Evolutionary conservation across 2,888 invertebrate species (phyloP).

Genomic region (Hetaerina titia): DNA sequence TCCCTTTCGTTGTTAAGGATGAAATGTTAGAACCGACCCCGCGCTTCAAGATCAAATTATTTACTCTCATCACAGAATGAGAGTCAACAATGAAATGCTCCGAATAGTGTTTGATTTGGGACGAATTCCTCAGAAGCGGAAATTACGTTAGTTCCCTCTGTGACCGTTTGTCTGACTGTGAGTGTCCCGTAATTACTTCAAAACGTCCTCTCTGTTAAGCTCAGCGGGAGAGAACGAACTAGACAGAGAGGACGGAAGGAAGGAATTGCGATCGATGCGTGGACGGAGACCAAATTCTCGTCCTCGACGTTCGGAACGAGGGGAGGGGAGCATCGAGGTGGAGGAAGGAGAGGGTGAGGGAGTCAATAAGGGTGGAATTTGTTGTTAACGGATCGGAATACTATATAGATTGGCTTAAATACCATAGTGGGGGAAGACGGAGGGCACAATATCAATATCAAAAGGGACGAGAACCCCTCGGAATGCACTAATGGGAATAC

Average conservation of each 20-base stretch:
- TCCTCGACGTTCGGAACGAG: not conserved
- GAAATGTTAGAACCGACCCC: no score
- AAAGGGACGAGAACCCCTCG: not conserved
- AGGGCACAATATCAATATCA: not conserved
- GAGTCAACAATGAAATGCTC: not conserved
- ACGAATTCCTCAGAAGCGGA: not conserved
- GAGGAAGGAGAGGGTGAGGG: not conserved
- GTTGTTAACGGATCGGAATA: not conserved
- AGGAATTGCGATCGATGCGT: not conserved
- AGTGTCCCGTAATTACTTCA: not conserved
- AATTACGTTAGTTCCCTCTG: not conserved
- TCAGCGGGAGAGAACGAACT: not conserved
- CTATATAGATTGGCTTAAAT: not conserved
- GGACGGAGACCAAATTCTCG: not conserved
- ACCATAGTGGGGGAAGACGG: not conserved
- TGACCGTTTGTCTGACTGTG: not conserved
- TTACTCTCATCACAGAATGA: not conserved
- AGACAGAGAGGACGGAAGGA: not conserved
- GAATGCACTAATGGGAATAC: not conserved
- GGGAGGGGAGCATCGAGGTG: not conserved
- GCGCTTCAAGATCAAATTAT: not conserved
- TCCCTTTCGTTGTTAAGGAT: no score
- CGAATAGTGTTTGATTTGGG: not conserved
- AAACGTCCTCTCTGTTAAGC: not conserved
- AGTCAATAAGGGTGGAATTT: constrained; percentile 8